A percentile compares a stretch with the other conserved stretches of the same genome.
phyloP scores from a whole-genome alignment of 2,113 vertebrate genomes.

The Diglossa brunneiventris region DNA sequence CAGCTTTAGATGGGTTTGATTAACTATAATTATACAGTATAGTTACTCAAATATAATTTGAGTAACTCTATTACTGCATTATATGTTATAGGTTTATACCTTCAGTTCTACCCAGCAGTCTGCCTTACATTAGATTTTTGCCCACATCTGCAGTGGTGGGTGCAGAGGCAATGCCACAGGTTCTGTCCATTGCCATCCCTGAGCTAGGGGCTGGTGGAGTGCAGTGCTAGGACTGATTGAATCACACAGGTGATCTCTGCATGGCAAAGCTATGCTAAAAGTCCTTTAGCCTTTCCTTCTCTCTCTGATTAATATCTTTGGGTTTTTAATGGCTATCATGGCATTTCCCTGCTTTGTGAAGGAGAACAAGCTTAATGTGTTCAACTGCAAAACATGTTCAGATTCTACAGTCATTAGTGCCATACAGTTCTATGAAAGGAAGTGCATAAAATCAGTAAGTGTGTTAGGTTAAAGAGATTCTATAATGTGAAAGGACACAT shows the following conservation, averaged over 20 bases:
- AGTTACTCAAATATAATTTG: neutral
- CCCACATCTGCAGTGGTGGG: accelerated
- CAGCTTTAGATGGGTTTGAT: neutral
- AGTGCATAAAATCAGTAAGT: neutral
- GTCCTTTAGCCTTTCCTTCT: neutral
- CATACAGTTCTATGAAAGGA: neutral
- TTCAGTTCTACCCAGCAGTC: neutral
- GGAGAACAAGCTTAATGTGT: neutral
- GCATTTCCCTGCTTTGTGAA: neutral
- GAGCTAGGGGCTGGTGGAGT: neutral
- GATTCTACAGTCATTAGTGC: neutral
- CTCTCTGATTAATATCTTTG: neutral
- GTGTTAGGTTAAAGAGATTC: neutral
- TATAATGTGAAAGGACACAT: neutral
- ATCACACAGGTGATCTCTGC: neutral
- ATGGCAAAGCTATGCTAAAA: neutral
- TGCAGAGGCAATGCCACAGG: neutral
- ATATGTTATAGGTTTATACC: neutral
- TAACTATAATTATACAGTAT: neutral
- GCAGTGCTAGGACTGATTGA: neutral
- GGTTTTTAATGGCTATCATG: neutral
- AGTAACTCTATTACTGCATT: neutral
- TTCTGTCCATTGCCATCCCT: neutral
- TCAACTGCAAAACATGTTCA: neutral
- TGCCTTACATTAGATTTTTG: neutral